Conservation (phyloP, 2,888 invertebrate species). For the Cantharis nigra region DNA sequence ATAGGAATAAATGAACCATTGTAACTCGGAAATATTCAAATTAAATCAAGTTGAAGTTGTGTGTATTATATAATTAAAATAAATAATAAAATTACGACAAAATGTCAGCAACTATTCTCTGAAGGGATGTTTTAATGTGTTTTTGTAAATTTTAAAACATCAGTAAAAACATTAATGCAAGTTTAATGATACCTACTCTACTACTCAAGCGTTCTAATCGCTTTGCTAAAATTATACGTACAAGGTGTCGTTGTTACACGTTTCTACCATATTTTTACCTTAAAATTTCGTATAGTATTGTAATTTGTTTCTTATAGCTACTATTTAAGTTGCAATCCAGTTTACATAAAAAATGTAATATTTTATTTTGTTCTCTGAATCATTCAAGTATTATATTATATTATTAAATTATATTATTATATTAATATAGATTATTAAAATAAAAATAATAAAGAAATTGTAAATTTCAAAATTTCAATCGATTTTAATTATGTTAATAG, state of each 20-base stretch:
- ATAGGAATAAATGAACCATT: background rate
- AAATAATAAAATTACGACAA: background rate
- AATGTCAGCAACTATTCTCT: background rate
- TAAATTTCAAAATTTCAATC: slow-evolving; percentile 1
- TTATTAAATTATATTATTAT: too few relatives aligned
- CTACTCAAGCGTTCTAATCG: slow-evolving; percentile 12
- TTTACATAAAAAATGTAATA: background rate
- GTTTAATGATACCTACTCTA: slow-evolving; percentile 19
- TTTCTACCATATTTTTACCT: background rate
- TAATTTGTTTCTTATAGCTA: background rate
- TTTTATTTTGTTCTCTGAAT: too few relatives aligned
- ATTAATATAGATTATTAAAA: too few relatives aligned
- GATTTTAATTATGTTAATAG: slow-evolving; percentile 8
- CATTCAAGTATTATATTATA: too few relatives aligned
- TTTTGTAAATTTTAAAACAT: slow-evolving; percentile 5
- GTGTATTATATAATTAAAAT: background rate
- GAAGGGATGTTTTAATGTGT: background rate
- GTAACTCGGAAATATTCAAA: background rate
- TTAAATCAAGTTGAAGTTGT: background rate
- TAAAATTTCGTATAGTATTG: background rate
- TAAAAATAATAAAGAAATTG: background rate
- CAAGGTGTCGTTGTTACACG: slow-evolving; percentile 8
- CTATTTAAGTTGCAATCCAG: background rate
- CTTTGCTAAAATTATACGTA: slow-evolving; percentile 13
- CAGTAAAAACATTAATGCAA: slow-evolving; percentile 16